Evolutionary conservation across 2,888 invertebrate species (phyloP), one percentile per base, ranked within the genome.

Genomic region (Cremastinae sp.): DNA sequence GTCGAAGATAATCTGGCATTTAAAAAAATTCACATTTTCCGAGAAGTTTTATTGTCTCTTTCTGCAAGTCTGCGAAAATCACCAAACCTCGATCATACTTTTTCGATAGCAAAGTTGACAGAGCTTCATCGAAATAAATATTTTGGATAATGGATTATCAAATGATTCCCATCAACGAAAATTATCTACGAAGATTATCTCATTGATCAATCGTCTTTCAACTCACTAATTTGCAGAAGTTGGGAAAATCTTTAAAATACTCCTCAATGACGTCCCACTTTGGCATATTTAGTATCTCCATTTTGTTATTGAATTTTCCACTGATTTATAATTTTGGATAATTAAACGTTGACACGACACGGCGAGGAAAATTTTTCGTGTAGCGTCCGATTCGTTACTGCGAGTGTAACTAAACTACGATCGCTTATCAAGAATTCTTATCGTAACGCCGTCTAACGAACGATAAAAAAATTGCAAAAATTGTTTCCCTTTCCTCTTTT

Each of bases 231-330:
- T 59, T 47, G 65, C 81, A 83, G 10, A 83, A 78, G 10, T 78
- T 3, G 1, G 62, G 3, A 18, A 87, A 83, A 70, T 87, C 85
- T 39, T 79, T 56, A 7, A 81, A 74, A 64, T 83, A 87, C 59
- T 87, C 87, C n/a, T 87, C 84, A 55, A 86, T 70, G 18, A 82
- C 82, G 75, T 85, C 81, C 84, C 83, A 86, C 71, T 76, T 83
- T 37, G 75, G 14, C 66, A 87, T 79, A 4, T 73, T n/a, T 12
- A 22, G 72, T 37, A 87, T 81, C 64, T 87, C 87, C 86, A 87
- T 87, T 53, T 7, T 68, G 2, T 0, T 18, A 8, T 0, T 51
- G 1, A 16, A 20, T 61, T 22, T 37, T 9, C 8, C 12, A 4
- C 4, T 49, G 3, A 12, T 16, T 61, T 61, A 45, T 45, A 3